phyloP scores from a whole-genome alignment of 2,888 invertebrate species.

The Prosopocoilus inquinatus region DNA sequence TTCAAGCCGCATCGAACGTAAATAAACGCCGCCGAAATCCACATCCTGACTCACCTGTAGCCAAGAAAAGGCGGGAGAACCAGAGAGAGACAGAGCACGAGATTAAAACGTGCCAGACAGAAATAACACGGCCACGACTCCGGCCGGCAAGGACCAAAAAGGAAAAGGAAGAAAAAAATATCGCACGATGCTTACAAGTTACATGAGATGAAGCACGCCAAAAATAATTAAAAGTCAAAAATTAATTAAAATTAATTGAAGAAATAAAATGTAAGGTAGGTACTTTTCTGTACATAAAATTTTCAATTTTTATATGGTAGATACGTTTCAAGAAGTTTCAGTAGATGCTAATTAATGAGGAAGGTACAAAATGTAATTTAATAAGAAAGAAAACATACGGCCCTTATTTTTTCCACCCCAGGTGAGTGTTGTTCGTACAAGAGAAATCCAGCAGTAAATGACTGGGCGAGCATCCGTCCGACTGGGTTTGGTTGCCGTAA shows the following conservation, averaged over 20 bases:
- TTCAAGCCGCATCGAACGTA: not conserved
- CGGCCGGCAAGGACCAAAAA: slow-evolving; percentile 7
- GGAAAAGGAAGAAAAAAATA: too few species aligned
- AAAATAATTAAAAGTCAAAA: too few species aligned
- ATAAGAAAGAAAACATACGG: too few species aligned
- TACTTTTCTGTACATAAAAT: too few species aligned
- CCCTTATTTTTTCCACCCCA: not conserved
- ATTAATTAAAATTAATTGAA: too few species aligned
- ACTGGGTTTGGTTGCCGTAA: slow-evolving; percentile 31
- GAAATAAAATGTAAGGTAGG: too few species aligned
- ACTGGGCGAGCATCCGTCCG: slow-evolving; percentile 22
- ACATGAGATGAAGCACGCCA: too few species aligned
- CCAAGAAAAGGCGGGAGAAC: slow-evolving; percentile 17
- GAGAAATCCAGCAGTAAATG: slow-evolving; percentile 18
- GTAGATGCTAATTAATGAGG: too few species aligned
- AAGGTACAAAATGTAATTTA: too few species aligned
- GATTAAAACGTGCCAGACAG: not conserved
- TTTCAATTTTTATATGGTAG: too few species aligned
- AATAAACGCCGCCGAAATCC: not conserved
- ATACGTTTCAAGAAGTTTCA: too few species aligned
- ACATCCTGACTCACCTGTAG: slow-evolving; percentile 20
- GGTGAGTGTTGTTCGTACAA: not conserved
- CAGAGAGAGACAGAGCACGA: not conserved
- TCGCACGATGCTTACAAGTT: not conserved
- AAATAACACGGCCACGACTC: slow-evolving; percentile 5